Evolutionary conservation across 2,888 invertebrate genomes (phyloP).

Genomic region (Eilema depressum): DNA sequence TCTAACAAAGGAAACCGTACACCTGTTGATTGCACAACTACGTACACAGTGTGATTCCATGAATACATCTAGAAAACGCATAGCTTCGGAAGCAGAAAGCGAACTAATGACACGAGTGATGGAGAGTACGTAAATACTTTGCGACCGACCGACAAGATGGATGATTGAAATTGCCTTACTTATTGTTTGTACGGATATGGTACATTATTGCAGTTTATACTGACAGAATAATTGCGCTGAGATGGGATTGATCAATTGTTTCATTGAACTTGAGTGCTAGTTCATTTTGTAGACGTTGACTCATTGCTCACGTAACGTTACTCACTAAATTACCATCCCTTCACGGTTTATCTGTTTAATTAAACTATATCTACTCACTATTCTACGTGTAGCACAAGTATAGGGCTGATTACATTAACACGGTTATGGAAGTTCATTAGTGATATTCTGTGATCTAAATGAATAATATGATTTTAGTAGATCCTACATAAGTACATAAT

Average conservation of each 20-base stretch:
- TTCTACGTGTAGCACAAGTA: neutral
- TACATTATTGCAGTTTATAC: conserved; percentile 49
- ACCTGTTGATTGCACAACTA: conserved; percentile 37
- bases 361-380: neutral
- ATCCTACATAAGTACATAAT: neutral
- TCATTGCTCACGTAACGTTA: conserved; percentile 12
- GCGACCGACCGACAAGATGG: conserved; percentile 25
- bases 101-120: conserved; percentile 39
- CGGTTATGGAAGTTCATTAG: conserved; percentile 4
- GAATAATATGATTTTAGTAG: neutral
- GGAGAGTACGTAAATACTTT: conserved; percentile 42
- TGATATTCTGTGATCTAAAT: neutral
- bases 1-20: conserved; percentile 45
- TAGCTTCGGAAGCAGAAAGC: conserved; percentile 45
- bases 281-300: conserved; percentile 18
- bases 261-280: conserved; percentile 43
- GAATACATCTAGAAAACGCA: conserved; percentile 52
- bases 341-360: neutral
- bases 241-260: conserved; percentile 39
- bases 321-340: neutral
- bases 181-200: conserved; percentile 51
- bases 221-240: conserved; percentile 52
- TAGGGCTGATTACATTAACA: neutral
- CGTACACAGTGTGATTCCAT: conserved; percentile 38
- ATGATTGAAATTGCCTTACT: conserved; percentile 40